Evolutionary conservation across 2,888 invertebrate genomes (phyloP).

Genomic region (Lithosia quadra): DNA sequence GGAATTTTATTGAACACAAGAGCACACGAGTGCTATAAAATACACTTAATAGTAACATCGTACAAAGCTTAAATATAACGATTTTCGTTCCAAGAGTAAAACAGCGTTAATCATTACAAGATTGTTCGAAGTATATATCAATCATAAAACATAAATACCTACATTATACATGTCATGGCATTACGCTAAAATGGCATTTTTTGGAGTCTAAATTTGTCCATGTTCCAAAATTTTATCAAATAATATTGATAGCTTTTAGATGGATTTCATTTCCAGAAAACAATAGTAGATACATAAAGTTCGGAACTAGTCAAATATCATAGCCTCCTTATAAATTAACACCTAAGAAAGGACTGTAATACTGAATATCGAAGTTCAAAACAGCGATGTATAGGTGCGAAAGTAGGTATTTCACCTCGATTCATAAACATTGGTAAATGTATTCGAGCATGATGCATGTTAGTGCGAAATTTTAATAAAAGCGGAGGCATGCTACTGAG

Average conservation of each 20-base stretch:
- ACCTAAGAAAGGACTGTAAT: constrained; percentile 51
- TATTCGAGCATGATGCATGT: too few relatives aligned
- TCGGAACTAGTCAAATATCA: constrained; percentile 64
- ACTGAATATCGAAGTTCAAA: too few relatives aligned
- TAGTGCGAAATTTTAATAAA: too few relatives aligned
- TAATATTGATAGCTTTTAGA: constrained; percentile 10
- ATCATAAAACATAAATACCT: constrained; percentile 11
- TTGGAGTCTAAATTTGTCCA: constrained; percentile 7
- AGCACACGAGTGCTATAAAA: constrained; percentile 67
- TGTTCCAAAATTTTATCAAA: neutral
- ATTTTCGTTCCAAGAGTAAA: constrained; percentile 44
- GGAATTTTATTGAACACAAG: constrained; percentile 74
- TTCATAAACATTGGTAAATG: too few relatives aligned
- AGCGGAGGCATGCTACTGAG: too few relatives aligned
- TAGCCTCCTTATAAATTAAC: constrained; percentile 63
- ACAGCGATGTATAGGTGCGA: too few relatives aligned
- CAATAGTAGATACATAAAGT: constrained; percentile 16
- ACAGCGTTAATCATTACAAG: constrained; percentile 26
- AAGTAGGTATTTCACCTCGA: too few relatives aligned
- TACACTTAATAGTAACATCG: constrained; percentile 57
- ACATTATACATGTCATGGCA: constrained; percentile 8
- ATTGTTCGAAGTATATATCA: constrained; percentile 19
- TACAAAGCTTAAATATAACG: constrained; percentile 58
- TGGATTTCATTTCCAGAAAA: neutral
- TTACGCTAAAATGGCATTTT: constrained; percentile 16